These are phyloP conservation scores for Heliconius eleuchia DNA, from an alignment of 1,140 invertebrate genomes.

Conservation along the genomic window DNA sequence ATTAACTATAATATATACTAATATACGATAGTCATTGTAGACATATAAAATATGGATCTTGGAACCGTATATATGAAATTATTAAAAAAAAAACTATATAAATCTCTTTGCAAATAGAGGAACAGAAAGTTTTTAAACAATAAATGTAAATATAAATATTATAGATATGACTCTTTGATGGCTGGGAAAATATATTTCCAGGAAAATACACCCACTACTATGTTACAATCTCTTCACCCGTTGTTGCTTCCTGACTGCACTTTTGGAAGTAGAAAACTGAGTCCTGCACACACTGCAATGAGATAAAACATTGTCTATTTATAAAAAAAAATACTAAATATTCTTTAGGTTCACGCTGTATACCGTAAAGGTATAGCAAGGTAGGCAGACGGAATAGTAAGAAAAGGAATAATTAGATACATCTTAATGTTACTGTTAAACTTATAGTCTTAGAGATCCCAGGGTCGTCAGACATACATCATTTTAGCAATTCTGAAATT, in stretches of 20 bases:
- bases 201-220: neutral
- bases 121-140: neutral
- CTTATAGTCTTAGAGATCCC: no score
- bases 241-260: slow-evolving; percentile 22
- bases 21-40: no score
- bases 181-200: neutral
- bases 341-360: neutral
- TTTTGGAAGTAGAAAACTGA: slow-evolving; percentile 55
- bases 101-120: no score
- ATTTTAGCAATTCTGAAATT: no score
- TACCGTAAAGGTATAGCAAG: no score
- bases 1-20: neutral
- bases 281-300: slow-evolving; percentile 51
- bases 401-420: no score
- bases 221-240: neutral
- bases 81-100: no score
- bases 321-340: neutral
- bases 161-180: neutral
- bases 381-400: no score
- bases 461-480: no score
- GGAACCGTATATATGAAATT: no score
- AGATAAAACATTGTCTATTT: slow-evolving; percentile 13
- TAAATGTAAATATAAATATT: neutral
- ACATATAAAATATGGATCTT: no score
- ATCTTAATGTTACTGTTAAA: no score